A percentile compares a stretch with the other conserved stretches of the same genome.
Conservation (phyloP, 2,797 vertebrate species). For the Labroides dimidiatus region DNA sequence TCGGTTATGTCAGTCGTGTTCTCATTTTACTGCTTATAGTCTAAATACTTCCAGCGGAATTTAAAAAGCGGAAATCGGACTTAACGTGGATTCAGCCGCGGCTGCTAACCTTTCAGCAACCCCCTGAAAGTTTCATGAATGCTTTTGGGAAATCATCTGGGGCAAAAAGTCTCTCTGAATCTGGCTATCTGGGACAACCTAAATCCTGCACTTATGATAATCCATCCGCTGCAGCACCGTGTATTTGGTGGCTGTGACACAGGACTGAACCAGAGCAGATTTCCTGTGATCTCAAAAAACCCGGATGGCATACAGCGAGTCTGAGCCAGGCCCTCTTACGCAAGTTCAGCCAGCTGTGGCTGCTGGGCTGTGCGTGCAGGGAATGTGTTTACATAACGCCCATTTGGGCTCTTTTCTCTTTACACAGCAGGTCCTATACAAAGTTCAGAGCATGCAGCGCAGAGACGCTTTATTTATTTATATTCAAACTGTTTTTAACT, state of each 20-base stretch:
- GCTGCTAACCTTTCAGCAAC: conserved; percentile 35
- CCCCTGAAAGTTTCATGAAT: conserved; percentile 45
- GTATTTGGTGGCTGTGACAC: conserved; percentile 67
- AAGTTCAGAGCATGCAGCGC: conserved; percentile 29
- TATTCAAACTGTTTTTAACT: conserved; percentile 4
- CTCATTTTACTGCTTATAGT: conserved; percentile 2
- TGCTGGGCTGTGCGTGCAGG: conserved; percentile 60
- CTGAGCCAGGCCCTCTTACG: conserved; percentile 75
- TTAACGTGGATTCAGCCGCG: conserved; percentile 11
- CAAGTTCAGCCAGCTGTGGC: conserved; percentile 81
- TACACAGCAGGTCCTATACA: conserved; percentile 50
- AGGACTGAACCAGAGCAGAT: conserved; percentile 74
- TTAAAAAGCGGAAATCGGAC: not conserved
- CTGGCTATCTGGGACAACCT: conserved; percentile 76
- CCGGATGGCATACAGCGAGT: conserved; percentile 58
- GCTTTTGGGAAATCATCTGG: conserved; percentile 52
- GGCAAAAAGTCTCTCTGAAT: conserved; percentile 56
- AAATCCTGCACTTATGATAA: conserved; percentile 75
- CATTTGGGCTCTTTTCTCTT: conserved; percentile 53
- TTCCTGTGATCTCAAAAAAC: conserved; percentile 70
- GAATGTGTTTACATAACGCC: conserved; percentile 78
- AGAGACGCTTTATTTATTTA: conserved; percentile 19
- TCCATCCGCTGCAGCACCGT: conserved; percentile 63
- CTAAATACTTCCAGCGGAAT: conserved; percentile 4
- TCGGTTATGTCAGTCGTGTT: not conserved